Conservation (phyloP, 2,888 invertebrate genomes). For the Trichopoda pennipes region DNA sequence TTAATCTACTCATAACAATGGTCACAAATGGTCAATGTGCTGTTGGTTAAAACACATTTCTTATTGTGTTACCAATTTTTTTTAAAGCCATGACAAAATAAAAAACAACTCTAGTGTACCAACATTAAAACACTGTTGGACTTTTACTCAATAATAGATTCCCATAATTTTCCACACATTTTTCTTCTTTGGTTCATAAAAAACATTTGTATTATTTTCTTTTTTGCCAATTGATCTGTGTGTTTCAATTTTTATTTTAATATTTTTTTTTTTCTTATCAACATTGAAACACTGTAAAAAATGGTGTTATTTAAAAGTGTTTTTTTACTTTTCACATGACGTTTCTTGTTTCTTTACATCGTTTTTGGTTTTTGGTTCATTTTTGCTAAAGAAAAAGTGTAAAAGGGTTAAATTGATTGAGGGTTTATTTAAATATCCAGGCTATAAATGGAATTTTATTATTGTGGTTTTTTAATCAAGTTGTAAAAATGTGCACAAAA, state of each 20-base stretch:
- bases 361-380: background rate
- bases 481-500: conserved; percentile 39
- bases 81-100: no score
- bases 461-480: conserved; percentile 62
- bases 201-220: conserved; percentile 53
- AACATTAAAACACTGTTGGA: conserved; percentile 27
- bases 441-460: conserved; percentile 44
- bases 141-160: conserved; percentile 44
- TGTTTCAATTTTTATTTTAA: background rate
- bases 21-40: conserved; percentile 61
- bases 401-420: conserved; percentile 43
- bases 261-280: conserved; percentile 3
- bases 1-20: conserved; percentile 66
- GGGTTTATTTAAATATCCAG: conserved; percentile 55
- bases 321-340: conserved; percentile 29
- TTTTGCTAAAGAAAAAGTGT: conserved; percentile 37
- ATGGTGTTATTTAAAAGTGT: conserved; percentile 41
- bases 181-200: conserved; percentile 8
- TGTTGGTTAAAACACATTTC: background rate
- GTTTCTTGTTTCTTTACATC: conserved; percentile 9
- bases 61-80: no score
- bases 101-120: background rate
- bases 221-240: background rate
- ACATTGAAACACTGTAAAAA: conserved; percentile 44
- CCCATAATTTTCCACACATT: conserved; percentile 22